Evolutionary conservation across 2,113 vertebrate species (phyloP), one percentile per base, ranked within the genome.

Genomic region (Larimichthys crocea): DNA sequence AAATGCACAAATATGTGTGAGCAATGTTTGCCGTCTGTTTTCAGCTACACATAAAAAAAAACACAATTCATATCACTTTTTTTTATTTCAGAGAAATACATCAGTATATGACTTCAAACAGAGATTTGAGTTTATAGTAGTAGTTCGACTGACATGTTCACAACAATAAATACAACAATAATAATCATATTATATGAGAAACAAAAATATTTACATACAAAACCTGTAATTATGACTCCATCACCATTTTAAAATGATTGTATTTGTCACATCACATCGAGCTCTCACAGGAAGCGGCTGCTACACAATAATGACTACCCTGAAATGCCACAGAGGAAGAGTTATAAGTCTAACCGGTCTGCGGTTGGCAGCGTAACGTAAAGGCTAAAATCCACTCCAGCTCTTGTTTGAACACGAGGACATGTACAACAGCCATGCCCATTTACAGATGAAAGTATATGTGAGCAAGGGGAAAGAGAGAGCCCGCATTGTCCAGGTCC

Each of bases 1-100:
- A 83, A 63, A 65, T 31, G 49, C 56, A 76, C 80, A 68, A 57
- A 84, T 50, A 65, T 65, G 49, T 72, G 26, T 0, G 10, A 66
- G 74, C 49, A 56, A 24, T 68, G 64, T 55, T 64, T 85, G 49
- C n/a, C 55, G 3, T 64, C 11, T 60, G 19, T 42, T 15, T 65
- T 65, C 50, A 63, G 69, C 19, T 46, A 3, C 14, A 48, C 49
- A 63, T 29, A 35, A 35, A 31, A 31, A 31, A 26, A 31, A 31
- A 3, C 3, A 31, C 29, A 31, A 31, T 24, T 24, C 24, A 24
- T 24, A 24, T 24, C 31, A 52, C 3, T 8, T 35, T 35, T 35
- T 1, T 35, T 35, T n/a, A n/a, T n/a, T n/a, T 8, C 8, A 35
- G 35, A 8, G 35, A 40, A 35, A 35, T 35, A 35, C 35, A 35